Base-by-base conservation (phyloP, 2,888 invertebrate species). In the Ectemnius continuus region DNA sequence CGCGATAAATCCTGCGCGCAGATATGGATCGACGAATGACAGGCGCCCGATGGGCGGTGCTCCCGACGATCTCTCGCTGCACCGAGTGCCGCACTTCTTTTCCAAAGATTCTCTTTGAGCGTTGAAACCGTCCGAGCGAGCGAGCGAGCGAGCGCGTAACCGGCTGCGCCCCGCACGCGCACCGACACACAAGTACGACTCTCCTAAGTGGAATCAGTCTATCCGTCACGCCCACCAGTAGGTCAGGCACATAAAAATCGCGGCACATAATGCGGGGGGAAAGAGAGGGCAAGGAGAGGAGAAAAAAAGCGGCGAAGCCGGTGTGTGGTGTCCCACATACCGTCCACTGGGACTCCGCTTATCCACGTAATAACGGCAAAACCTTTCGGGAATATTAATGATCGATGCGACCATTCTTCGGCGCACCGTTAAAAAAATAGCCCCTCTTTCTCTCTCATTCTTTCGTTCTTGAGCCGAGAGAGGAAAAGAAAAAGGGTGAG, bases 1-100 rank as follows among this genome's bases (percentile, higher is more conserved):
- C 79, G 74, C 79, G 83, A 83, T 82, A 83, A 81, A 83, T 79
- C 75, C 65, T 75, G 61, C 57, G 14, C 26, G 61, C n/a, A 76
- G 78, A 81, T 77, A 83, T 65, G 70, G 75, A 81, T 83, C 76
- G 81, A 78, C 71, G 76, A 76, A 73, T 81, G 80, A 82, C 80
- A 69, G 71, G 71, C 75, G 64, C 52, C 14, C 65, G 76, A 76
- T 76, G 73, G 77, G 73, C 77, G 76, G 76, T 63, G 77, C 76
- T 78, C 48, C 67, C 36, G 36, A 63, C 58, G 72, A 65, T 69
- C 67, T 47, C 68, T 61, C 67, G 20, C 28, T 48, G 36, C 36
- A 36, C 36, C 36, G 36, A 36, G 36, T 36, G 36, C 36, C 36
- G 36, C 36, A 36, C 36, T 36, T 36, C 69, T 48, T 62, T 52